phyloP scores from a whole-genome alignment of 1,140 invertebrate genomes.

The Zelostemma sp. region DNA sequence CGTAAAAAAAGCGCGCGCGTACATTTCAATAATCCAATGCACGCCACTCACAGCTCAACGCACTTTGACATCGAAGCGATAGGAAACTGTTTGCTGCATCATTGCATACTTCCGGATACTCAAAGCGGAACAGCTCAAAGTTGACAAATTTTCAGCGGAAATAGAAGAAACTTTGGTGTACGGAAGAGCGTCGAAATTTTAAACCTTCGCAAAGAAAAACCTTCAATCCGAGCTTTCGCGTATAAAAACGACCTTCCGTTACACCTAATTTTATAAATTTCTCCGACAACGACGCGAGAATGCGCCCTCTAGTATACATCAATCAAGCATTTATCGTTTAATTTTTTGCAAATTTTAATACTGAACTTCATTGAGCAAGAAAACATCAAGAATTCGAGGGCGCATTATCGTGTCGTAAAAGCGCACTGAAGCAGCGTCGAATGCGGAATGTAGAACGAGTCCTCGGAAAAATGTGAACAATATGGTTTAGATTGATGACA shows the following conservation, averaged over 20 bases:
- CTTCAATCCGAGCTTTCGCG: not conserved
- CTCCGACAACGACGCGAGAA: slow-evolving; percentile 12
- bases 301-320: not conserved
- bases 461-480: slow-evolving; percentile 6
- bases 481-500: not conserved
- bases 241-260: slow-evolving; percentile 25
- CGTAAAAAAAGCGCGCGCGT: slow-evolving; percentile 22
- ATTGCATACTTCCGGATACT: slow-evolving; percentile 45
- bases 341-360: not conserved
- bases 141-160: slow-evolving; percentile 56
- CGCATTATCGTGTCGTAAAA: too few relatives aligned
- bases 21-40: not conserved
- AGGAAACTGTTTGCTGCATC: slow-evolving; percentile 52
- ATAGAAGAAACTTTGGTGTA: slow-evolving; percentile 57
- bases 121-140: slow-evolving; percentile 52
- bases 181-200: too few relatives aligned
- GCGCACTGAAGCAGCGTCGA: not conserved
- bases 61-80: slow-evolving; percentile 63
- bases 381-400: too few relatives aligned
- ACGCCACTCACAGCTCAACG: slow-evolving; percentile 31
- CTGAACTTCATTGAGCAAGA: not conserved
- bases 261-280: slow-evolving; percentile 55
- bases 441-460: slow-evolving; percentile 11
- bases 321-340: too few relatives aligned
- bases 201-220: not conserved